phyloP scores from a whole-genome alignment of 2,888 invertebrate species.

The Amiota mariae region DNA sequence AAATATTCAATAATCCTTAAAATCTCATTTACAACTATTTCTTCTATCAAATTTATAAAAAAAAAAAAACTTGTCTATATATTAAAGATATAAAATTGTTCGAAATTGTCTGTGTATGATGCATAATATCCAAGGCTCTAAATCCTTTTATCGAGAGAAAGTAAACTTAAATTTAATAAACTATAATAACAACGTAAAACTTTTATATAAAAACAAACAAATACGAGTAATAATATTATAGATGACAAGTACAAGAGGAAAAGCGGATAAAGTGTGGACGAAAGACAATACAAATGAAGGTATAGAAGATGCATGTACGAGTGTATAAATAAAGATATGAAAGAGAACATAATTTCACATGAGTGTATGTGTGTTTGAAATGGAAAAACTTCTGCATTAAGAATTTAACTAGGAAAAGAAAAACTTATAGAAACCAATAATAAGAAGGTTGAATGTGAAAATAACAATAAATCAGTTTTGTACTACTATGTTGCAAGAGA shows the following conservation, averaged over 20 bases:
- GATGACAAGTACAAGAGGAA: neutral
- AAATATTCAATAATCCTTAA: too few relatives aligned
- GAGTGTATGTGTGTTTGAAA: neutral
- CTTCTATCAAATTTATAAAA: too few relatives aligned
- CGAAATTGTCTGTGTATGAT: too few relatives aligned
- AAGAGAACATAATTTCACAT: conserved; percentile 17
- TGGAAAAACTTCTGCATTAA: neutral
- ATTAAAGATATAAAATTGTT: too few relatives aligned
- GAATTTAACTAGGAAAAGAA: neutral
- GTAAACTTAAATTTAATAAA: conserved; percentile 12
- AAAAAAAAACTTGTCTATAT: too few relatives aligned
- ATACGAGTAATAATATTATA: neutral
- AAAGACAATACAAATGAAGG: neutral
- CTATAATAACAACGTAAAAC: conserved; percentile 18
- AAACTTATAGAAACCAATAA: conserved; percentile 23
- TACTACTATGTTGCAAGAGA: conserved; percentile 36
- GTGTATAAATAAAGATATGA: neutral
- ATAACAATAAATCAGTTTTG: conserved; percentile 18
- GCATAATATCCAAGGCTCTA: neutral
- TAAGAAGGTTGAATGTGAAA: conserved; percentile 22
- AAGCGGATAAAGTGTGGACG: neutral
- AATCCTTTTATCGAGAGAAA: neutral
- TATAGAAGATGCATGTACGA: too few relatives aligned
- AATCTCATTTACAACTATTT: too few relatives aligned
- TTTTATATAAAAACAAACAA: neutral